Evolutionary conservation across 1,140 invertebrate species (phyloP).

Genomic region (Chrysoperla carnea): DNA sequence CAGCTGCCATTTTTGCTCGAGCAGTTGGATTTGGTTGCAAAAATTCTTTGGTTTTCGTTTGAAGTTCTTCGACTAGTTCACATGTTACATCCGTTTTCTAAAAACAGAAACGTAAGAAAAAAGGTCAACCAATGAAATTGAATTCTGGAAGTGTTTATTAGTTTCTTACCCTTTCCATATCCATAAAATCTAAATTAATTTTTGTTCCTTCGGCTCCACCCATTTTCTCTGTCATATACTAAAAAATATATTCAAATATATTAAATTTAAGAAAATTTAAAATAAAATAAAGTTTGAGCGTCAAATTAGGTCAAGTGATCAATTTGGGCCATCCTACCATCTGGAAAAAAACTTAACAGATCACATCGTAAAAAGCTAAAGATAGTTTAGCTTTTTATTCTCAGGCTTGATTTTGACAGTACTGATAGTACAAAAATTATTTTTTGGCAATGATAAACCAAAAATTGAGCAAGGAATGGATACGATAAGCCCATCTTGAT

Average conservation of each 20-base stretch:
- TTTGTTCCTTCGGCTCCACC: constrained; percentile 98
- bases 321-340: no score
- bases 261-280: neutral
- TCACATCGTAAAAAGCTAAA: no score
- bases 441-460: no score
- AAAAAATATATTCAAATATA: constrained; percentile 24
- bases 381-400: no score
- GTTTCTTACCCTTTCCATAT: constrained; percentile 90
- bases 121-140: constrained; percentile 1
- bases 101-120: constrained; percentile 18
- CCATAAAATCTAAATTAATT: constrained; percentile 93
- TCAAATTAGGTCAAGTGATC: no score
- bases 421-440: no score
- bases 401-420: no score
- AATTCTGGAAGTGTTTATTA: neutral
- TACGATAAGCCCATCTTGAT: no score
- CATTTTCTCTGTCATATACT: constrained; percentile 99
- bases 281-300: no score
- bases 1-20: constrained; percentile 85
- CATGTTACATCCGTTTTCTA: constrained; percentile 93
- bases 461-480: no score
- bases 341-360: no score
- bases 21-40: constrained; percentile 97
- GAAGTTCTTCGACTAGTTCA: constrained; percentile 89
- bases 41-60: constrained; percentile 95